phyloP scores from a whole-genome alignment of 23 tunicate genomes.

The Trididemnum miniatum region DNA sequence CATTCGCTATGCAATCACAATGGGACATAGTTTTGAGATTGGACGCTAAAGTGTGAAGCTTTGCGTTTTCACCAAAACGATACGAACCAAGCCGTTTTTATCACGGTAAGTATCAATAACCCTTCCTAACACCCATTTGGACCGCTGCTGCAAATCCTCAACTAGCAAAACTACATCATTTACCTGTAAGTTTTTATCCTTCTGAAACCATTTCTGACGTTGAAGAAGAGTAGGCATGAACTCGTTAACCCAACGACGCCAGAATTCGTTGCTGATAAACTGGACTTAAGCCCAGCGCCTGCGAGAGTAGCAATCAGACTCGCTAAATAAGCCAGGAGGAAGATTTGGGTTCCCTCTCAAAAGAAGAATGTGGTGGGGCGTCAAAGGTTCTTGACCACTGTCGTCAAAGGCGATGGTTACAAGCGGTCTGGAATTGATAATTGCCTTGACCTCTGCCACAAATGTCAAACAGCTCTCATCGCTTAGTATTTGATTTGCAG shows the following conservation, averaged over 20 bases:
- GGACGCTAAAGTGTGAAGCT: too few species aligned
- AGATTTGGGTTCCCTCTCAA: not conserved
- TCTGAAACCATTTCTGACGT: not conserved
- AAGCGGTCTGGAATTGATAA: not conserved
- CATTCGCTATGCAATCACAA: too few species aligned
- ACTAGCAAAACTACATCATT: not conserved
- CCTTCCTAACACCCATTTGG: not conserved
- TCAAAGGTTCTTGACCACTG: not conserved
- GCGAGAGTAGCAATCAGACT: not conserved
- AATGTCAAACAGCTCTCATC: not conserved
- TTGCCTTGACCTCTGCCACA: not conserved
- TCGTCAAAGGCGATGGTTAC: not conserved
- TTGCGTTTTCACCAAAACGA: too few species aligned
- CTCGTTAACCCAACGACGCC: not conserved
- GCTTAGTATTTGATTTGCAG: not conserved
- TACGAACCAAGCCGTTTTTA: too few species aligned
- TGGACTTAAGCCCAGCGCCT: not conserved
- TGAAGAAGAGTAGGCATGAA: not conserved
- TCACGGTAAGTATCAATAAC: not conserved
- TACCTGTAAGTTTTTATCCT: not conserved
- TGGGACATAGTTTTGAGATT: too few species aligned
- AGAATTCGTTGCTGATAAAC: not conserved
- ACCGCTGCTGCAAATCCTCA: not conserved
- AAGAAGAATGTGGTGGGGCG: not conserved
- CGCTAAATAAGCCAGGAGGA: not conserved